Conservation (phyloP, 2,888 invertebrate genomes). For the Epirrhoe alternata region DNA sequence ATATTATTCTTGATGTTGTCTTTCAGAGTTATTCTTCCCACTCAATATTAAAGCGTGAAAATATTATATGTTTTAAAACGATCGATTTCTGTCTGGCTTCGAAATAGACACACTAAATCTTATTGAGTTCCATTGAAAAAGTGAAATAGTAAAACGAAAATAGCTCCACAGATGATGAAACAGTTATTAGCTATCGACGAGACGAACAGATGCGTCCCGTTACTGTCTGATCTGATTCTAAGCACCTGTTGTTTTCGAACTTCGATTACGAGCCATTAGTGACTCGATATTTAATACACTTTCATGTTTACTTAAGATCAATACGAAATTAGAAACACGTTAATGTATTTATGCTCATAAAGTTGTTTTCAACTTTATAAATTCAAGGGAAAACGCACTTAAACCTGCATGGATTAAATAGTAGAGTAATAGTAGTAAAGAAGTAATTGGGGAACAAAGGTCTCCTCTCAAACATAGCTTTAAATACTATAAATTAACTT, state of each 20-base stretch:
- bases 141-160: constrained; percentile 46
- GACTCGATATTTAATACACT: constrained; percentile 74
- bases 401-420: not conserved
- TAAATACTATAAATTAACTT: constrained; percentile 56
- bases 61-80: not conserved
- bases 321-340: constrained; percentile 23
- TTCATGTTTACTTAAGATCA: constrained; percentile 25
- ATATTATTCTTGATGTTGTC: not conserved
- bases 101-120: constrained; percentile 19
- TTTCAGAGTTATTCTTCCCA: no score
- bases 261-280: constrained; percentile 81
- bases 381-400: not conserved
- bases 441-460: constrained; percentile 24
- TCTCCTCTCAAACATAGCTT: constrained; percentile 22
- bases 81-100: constrained; percentile 5
- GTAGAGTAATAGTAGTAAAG: constrained; percentile 4
- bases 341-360: not conserved
- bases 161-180: constrained; percentile 50
- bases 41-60: not conserved
- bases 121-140: constrained; percentile 26
- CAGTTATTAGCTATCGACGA: constrained; percentile 47
- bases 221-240: constrained; percentile 79
- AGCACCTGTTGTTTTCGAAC: constrained; percentile 80
- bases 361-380: not conserved
- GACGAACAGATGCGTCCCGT: constrained; percentile 70